These are phyloP conservation scores for Drosophila lini DNA, from an alignment of 1,140 invertebrate species.

Conservation along the genomic window DNA sequence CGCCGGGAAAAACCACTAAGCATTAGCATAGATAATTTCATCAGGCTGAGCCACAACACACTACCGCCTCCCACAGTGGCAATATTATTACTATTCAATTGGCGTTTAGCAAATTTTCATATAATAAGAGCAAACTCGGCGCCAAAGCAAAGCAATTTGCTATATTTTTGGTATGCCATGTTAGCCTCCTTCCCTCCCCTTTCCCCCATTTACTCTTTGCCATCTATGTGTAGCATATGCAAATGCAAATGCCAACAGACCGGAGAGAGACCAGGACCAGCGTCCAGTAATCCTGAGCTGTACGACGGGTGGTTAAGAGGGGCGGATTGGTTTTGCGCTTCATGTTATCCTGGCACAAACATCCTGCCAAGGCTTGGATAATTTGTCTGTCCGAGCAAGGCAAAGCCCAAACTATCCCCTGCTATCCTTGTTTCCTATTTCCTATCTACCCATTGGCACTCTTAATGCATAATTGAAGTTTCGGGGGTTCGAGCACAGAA, in stretches of 20 bases:
- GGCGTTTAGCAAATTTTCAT: conserved; percentile 17
- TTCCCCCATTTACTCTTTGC: neutral
- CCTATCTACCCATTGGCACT: conserved; percentile 8
- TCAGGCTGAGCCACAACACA: neutral
- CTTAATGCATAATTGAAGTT: conserved; percentile 56
- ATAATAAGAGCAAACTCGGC: conserved; percentile 11
- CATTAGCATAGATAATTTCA: conserved; percentile 14
- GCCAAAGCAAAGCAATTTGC: conserved; percentile 7
- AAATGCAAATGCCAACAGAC: conserved; percentile 2
- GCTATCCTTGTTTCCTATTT: neutral
- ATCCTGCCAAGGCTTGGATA: conserved; percentile 11
- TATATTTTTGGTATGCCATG: conserved; percentile 7
- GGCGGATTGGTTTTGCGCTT: conserved; percentile 10
- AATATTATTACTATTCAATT: conserved; percentile 11
- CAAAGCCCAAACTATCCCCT: conserved; percentile 4
- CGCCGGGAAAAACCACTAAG: neutral
- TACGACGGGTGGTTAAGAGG: neutral
- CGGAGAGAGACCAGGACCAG: conserved; percentile 1
- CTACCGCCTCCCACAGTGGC: neutral
- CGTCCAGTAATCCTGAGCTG: conserved; percentile 4
- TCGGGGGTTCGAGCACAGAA: conserved; percentile 11
- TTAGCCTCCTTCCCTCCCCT: neutral
- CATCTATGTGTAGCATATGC: conserved; percentile 1
- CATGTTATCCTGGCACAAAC: conserved; percentile 13
- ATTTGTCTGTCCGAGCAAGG: conserved; percentile 5